Evolutionary conservation across 2,888 invertebrate species (phyloP), one percentile per base, ranked within the genome.

Genomic region (Spodoptera picta): DNA sequence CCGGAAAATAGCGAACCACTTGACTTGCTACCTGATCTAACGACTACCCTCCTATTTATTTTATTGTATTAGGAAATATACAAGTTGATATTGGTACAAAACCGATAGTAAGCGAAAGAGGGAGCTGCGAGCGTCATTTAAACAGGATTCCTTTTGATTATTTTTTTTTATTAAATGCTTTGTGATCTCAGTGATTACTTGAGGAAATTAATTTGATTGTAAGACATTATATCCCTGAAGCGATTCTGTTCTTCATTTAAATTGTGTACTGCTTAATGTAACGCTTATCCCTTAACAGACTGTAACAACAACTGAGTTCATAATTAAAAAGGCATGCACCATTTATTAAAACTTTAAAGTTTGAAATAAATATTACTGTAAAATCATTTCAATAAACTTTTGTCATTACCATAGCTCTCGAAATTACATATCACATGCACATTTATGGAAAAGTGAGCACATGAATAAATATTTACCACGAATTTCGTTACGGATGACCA

Each of bases 1-100:
- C 80, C 83, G 82, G 82, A 85, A 88, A 90, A 86, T 79, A 82
- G 75, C 68, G 63, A 81, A 81, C 82, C 82, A 84, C 83, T 85
- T 78, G 78, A 83, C 73, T 83, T 60, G 80, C 77, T 85, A 87
- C 84, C 87, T 86, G 86, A 83, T 85, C 80, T 82, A 80, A 82
- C 71, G 83, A 78, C 78, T 78, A 80, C 80, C 84, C 84, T 80
- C 78, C 75, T 80, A 84, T 83, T 80, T 82, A 70, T 75, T 81
- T 82, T 83, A 77, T 79, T 79, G 69, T 65, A 69, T 75, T 75
- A 75, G 69, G 62, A 67, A 73, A 77, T 73, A 75, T 70, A 69
- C 55, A 69, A 72, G 75, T 68, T 61, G 61, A 68, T 71, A 78
- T 75, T 68, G 61, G 60, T 55, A 75, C 62, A 69, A 66, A 73